phyloP scores from a whole-genome alignment of 2,113 vertebrate genomes.

The Proterorhinus semilunaris region DNA sequence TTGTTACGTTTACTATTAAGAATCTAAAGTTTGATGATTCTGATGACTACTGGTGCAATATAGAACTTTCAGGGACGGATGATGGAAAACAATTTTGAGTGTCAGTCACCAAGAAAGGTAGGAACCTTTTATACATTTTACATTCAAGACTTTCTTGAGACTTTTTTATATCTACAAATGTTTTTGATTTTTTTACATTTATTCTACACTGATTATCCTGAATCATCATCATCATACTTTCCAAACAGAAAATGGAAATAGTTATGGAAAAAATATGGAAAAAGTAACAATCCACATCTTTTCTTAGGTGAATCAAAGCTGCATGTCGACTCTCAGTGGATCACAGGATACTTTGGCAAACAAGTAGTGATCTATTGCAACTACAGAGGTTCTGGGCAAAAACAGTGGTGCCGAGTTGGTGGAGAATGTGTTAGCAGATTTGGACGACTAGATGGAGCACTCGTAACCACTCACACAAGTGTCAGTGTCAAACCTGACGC shows the following conservation, averaged over 20 bases:
- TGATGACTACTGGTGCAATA: conserved; percentile 41
- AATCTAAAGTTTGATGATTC: rapidly evolving
- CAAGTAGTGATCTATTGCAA: conserved; percentile 10
- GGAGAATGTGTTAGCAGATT: neutral
- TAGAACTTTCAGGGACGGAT: conserved; percentile 3
- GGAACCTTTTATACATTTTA: neutral
- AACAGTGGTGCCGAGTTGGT: conserved; percentile 37
- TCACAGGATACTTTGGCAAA: neutral
- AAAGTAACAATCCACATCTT: no score
- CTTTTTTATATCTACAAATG: no score
- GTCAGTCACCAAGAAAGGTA: conserved; percentile 29
- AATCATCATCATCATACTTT: no score
- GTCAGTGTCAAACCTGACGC: no score
- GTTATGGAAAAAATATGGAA: no score
- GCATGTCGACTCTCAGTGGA: conserved; percentile 17
- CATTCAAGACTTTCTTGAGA: no score
- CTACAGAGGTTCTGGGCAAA: rapidly evolving
- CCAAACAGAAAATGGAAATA: no score
- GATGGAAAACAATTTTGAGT: neutral
- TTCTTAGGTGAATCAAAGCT: conserved; percentile 25
- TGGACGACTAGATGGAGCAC: conserved; percentile 18
- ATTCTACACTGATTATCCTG: no score
- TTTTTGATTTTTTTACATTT: no score
- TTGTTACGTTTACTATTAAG: conserved; percentile 48
- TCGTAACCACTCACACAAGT: neutral